These are phyloP conservation scores for Amiota mariae DNA, from an alignment of 2,888 invertebrate species.

Conservation along the genomic window DNA sequence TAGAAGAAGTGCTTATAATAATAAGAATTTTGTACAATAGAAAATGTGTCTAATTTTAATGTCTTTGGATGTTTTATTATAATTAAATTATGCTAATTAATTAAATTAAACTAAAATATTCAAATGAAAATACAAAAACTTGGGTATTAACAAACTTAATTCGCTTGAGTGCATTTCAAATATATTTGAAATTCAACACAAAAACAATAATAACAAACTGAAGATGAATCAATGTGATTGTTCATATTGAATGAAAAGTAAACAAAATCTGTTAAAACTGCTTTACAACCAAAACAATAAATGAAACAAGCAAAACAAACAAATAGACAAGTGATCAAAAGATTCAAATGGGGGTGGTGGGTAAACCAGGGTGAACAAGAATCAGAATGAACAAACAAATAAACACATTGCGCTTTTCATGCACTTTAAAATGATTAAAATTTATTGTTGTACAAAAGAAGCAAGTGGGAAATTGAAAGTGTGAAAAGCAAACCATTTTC, in stretches of 20 bases:
- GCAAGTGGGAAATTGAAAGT: not conserved
- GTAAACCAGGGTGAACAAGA: too few species aligned
- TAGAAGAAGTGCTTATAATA: too few species aligned
- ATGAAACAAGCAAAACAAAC: not conserved
- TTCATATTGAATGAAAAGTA: not conserved
- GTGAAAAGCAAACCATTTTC: not conserved
- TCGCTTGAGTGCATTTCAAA: not conserved
- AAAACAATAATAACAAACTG: not conserved
- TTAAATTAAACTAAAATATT: too few species aligned
- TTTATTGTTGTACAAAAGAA: not conserved
- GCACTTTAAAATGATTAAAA: not conserved
- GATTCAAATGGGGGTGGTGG: too few species aligned
- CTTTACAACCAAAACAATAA: not conserved
- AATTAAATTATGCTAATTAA: too few species aligned
- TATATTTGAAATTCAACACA: not conserved
- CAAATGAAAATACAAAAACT: too few species aligned
- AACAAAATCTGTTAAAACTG: not conserved
- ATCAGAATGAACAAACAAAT: not conserved
- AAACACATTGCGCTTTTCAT: conserved; percentile 15
- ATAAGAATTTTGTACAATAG: too few species aligned
- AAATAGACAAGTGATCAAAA: too few species aligned
- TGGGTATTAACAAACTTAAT: not conserved
- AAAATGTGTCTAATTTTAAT: too few species aligned
- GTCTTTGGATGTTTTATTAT: too few species aligned
- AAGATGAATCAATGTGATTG: not conserved